Evolutionary conservation across 2,113 vertebrate genomes (phyloP).

Genomic region (Salminus brasiliensis): DNA sequence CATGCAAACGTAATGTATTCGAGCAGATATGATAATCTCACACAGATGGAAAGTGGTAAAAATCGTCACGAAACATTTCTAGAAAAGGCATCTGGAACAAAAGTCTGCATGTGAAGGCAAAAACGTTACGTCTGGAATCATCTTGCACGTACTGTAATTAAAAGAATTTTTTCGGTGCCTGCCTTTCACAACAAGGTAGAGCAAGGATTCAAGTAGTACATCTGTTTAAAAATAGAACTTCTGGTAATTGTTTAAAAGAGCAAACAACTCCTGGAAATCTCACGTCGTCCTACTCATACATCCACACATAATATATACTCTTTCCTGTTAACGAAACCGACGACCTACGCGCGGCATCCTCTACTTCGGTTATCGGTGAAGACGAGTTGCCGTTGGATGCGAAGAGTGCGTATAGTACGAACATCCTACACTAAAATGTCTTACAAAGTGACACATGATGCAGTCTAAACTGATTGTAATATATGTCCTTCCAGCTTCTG

Average conservation of each 20-base stretch:
- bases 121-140: slow-evolving; percentile 43
- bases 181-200: slow-evolving; percentile 42
- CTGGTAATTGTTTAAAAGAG: slow-evolving; percentile 22
- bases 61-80: neutral
- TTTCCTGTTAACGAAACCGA: slow-evolving; percentile 30
- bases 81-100: slow-evolving; percentile 66
- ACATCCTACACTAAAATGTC: slow-evolving; percentile 41
- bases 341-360: slow-evolving; percentile 18
- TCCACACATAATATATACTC: slow-evolving; percentile 43
- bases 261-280: slow-evolving; percentile 24
- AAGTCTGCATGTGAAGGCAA: slow-evolving; percentile 54
- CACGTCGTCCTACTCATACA: slow-evolving; percentile 13
- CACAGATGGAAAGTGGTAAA: slow-evolving; percentile 3
- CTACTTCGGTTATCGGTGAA: neutral
- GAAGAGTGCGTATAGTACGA: slow-evolving; percentile 18
- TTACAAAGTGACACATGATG: slow-evolving; percentile 30
- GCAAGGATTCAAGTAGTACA: slow-evolving; percentile 64
- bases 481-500: slow-evolving; percentile 29
- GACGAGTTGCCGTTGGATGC: slow-evolving; percentile 13
- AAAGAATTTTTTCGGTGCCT: slow-evolving; percentile 28
- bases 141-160: slow-evolving; percentile 33
- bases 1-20: neutral
- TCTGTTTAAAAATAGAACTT: slow-evolving; percentile 42
- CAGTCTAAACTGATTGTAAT: slow-evolving; percentile 35
- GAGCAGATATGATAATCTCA: neutral